These are phyloP conservation scores for Antitype chi DNA, from an alignment of 2,888 invertebrate genomes.

Conservation along the genomic window DNA sequence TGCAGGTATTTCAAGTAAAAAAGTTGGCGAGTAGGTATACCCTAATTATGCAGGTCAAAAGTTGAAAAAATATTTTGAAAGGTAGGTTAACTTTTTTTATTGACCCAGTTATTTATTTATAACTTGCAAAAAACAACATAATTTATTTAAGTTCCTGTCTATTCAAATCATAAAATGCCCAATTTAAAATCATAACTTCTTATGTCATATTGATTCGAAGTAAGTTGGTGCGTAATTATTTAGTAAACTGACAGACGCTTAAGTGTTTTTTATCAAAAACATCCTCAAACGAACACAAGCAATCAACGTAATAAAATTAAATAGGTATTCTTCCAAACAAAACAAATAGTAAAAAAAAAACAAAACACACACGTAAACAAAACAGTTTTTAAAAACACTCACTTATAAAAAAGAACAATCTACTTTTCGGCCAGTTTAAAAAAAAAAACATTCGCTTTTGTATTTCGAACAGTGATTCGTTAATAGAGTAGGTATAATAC, in stretches of 20 bases:
- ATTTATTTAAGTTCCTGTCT: background rate
- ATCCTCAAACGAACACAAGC: background rate
- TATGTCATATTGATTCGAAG: background rate
- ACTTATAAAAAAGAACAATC: background rate
- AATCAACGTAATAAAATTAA: background rate
- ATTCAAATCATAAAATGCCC: background rate
- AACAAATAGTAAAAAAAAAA: background rate
- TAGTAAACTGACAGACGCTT: slow-evolving; percentile 4
- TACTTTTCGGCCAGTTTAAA: background rate
- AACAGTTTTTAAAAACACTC: background rate
- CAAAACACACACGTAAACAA: background rate
- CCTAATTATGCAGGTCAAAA: background rate
- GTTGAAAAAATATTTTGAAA: background rate
- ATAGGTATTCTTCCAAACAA: background rate
- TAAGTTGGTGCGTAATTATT: background rate
- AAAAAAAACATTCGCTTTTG: slow-evolving; percentile 1
- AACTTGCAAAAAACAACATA: background rate
- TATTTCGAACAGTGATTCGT: slow-evolving; percentile 28
- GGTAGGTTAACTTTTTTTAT: background rate
- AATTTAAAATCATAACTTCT: background rate
- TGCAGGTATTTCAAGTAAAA: too few species aligned
- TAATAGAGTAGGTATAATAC: slow-evolving; percentile 28
- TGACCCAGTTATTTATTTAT: background rate
- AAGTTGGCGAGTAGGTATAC: background rate
- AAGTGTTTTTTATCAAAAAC: slow-evolving; percentile 8